These are phyloP conservation scores for Holotrichia oblita DNA, from an alignment of 1,140 invertebrate species.

Conservation along the genomic window DNA sequence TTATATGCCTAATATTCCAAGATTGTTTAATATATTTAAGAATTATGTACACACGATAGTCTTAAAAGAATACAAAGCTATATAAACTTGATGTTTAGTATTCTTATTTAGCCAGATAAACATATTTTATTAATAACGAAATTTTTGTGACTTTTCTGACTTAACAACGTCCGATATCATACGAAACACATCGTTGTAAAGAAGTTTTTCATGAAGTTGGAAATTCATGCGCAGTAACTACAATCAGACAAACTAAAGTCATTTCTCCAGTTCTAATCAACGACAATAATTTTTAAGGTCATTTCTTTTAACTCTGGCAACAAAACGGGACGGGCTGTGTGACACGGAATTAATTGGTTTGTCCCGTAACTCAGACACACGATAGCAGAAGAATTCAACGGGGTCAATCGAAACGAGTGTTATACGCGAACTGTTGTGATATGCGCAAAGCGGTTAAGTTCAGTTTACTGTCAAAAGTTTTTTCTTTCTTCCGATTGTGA, in stretches of 20 bases:
- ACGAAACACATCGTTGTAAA: background rate
- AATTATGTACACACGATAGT: no score
- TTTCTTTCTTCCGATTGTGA: background rate
- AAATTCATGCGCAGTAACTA: conserved; percentile 39
- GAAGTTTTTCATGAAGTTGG: conserved; percentile 23
- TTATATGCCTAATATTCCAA: no score
- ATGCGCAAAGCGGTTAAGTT: conserved; percentile 30
- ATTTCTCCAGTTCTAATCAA: conserved; percentile 19
- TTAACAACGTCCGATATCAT: background rate
- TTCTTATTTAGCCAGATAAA: no score
- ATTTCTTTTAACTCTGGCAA: conserved; percentile 39
- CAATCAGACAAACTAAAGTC: background rate
- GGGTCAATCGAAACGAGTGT: conserved; percentile 17
- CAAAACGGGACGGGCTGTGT: conserved; percentile 12
- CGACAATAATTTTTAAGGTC: conserved; percentile 42
- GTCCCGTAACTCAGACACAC: background rate
- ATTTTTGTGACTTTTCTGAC: conserved; percentile 21
- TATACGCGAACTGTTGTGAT: conserved; percentile 7
- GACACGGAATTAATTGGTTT: conserved; percentile 24
- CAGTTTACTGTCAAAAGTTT: background rate
- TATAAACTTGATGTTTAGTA: no score
- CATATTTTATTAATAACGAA: no score
- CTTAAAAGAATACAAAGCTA: no score
- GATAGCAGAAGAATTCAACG: conserved; percentile 22
- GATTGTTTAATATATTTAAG: no score